phyloP scores from a whole-genome alignment of 2,113 vertebrate genomes.

The Furnarius figulus region DNA sequence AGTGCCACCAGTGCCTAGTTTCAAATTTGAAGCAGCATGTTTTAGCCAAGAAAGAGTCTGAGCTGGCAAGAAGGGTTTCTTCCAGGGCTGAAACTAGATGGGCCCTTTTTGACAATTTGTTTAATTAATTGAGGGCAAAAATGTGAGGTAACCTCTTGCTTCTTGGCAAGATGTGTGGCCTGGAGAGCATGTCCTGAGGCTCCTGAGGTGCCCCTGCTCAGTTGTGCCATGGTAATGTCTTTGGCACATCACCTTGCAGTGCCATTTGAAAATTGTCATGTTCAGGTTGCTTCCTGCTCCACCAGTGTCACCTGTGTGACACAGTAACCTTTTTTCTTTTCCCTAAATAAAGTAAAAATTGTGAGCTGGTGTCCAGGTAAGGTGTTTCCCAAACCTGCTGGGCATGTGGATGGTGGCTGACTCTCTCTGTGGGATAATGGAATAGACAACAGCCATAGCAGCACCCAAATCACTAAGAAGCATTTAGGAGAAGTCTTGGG shows the following conservation, averaged over 20 bases:
- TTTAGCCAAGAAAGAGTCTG: not conserved
- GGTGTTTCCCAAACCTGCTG: not conserved
- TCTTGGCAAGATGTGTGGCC: not conserved
- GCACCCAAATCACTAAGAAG: not conserved
- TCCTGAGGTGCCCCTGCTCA: not conserved
- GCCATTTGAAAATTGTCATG: not conserved
- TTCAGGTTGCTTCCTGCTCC: not conserved
- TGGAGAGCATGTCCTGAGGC: not conserved
- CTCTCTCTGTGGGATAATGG: not conserved
- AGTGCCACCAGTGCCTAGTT: not conserved
- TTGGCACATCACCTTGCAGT: accelerated
- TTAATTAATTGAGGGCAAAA: not conserved
- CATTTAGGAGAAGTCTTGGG: not conserved
- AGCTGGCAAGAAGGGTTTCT: not conserved
- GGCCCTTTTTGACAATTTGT: not conserved
- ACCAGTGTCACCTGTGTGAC: not conserved
- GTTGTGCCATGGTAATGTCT: not conserved
- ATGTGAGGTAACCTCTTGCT: not conserved
- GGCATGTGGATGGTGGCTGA: not conserved
- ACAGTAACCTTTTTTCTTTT: not conserved
- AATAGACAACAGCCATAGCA: not conserved
- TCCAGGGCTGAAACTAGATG: no score
- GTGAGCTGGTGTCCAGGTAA: not conserved
- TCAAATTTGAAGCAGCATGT: not conserved
- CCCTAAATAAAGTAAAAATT: not conserved